Evolutionary conservation across 1,140 invertebrate genomes (phyloP), one percentile per base, ranked within the genome.

Genomic region (Cydia splendana): DNA sequence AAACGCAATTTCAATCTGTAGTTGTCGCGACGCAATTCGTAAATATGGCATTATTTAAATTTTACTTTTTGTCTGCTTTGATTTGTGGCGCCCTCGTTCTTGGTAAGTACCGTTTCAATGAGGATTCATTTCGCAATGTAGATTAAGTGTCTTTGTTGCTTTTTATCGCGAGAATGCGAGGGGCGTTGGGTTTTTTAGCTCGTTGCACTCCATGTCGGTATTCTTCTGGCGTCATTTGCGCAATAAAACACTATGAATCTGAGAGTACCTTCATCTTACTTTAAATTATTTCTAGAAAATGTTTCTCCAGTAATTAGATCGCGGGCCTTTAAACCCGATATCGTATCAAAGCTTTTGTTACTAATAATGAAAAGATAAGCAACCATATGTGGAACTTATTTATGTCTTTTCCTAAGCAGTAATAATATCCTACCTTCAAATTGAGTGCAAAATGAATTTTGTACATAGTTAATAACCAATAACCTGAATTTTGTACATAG

Each of bases 11-110:
- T 15, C n/a, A 71, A 71, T 42, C 34, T 15, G 65, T 18, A 74
- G 42, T 74, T 74, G 18, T 51, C 20, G 20, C 42, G 57, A 12
- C 34, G 42, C n/a, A 79, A 57, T 76, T 67, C 53, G 20, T 74
- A 51, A 87, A 87, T 83, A 92, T 92, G 89, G 82, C 80, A 80
- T 84, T 78, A 67, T 81, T 88, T 76, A 85, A 84, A 80, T 82
- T 87, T 86, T 87, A 77, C 81, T 82, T 89, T 77, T 78, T 91
- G 53, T 78, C 84, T 67, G 85, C 81, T 34, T 83, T 87, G 53
- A 45, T 91, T 38, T 91, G 86, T 79, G 84, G 88, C 81, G 83
- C 86, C 78, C 80, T 81, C 15, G 78, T 85, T 28, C 76, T 87
- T 20, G 88, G 91, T 92, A 83, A 91, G 91, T 87, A 53, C 13